A percentile compares a stretch with the other conserved stretches of the same genome.
Conservation (phyloP, 2,888 invertebrate genomes). For the Drosophila siamana region DNA sequence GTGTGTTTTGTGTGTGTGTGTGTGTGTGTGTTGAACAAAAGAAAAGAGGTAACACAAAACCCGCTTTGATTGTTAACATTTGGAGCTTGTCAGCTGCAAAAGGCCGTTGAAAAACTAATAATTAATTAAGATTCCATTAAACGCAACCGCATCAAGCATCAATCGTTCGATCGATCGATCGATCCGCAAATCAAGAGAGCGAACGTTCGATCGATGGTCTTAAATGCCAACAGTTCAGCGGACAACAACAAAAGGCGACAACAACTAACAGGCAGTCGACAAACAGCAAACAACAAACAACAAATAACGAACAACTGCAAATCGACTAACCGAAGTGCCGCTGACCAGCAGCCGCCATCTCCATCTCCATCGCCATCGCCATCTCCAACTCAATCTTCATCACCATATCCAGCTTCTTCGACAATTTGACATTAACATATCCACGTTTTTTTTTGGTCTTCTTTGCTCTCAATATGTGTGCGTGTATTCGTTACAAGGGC, state of each 20-base stretch:
- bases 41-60: slow-evolving; percentile 30
- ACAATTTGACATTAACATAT: slow-evolving; percentile 75
- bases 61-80: slow-evolving; percentile 41
- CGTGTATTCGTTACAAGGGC: slow-evolving; percentile 75
- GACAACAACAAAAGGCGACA: slow-evolving; percentile 31
- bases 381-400: not conserved
- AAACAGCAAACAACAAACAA: slow-evolving; percentile 35
- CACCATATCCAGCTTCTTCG: slow-evolving; percentile 23
- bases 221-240: slow-evolving; percentile 70
- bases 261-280: slow-evolving; percentile 6
- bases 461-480: not conserved
- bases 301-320: slow-evolving; percentile 48
- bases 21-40: slow-evolving; percentile 7
- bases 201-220: slow-evolving; percentile 31
- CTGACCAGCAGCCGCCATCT: slow-evolving; percentile 48
- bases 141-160: slow-evolving; percentile 36
- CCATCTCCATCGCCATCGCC: no score
- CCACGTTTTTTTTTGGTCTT: slow-evolving; percentile 28
- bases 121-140: slow-evolving; percentile 79
- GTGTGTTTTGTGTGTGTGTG: not conserved
- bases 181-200: slow-evolving; percentile 5
- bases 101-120: slow-evolving; percentile 60
- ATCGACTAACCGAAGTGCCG: slow-evolving; percentile 59
- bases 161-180: slow-evolving; percentile 37
- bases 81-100: slow-evolving; percentile 47